Base-by-base conservation (phyloP, 2,797 vertebrate species). In the Alosa sapidissima region DNA sequence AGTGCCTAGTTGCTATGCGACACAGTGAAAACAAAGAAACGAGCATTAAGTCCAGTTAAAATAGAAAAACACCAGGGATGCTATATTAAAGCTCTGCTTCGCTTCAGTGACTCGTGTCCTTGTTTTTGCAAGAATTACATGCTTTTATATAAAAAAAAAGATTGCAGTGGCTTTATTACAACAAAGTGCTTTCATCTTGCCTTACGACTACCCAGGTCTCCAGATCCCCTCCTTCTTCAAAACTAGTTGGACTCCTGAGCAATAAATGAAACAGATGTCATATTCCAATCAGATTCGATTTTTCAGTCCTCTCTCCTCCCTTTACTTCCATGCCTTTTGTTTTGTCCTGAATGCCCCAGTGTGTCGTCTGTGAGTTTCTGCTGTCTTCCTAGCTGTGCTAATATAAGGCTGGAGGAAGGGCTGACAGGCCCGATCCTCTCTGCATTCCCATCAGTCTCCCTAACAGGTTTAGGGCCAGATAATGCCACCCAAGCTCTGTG, bases 401-500 rank as follows among this genome's bases (percentile, higher is more conserved):
- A 85, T 28, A 49, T 82, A 41, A 6, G 47, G 49, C 62, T 55
- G 55, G 65, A 58, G 68, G 36, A 45, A 13, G 68, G 24, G 14
- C 62, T 68, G 62, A 68, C 62, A 33, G 28, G 28, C 19, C 49
- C 84, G 36, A 85, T 81, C 86, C 60, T 55, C 86, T 60, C 72
- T 60, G 68, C 86, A 24, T 82, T 82, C 13, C 41, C 81, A 85
- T 86, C 85, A 82, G 81, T 87, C 86, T 84, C 78, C 55, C 82
- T 87, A 86, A 89, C 86, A 83, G 82, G 81, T 88, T 89, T 85
- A 81, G 78, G 82, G 58, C 21, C 21, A 36, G 72, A 81, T 81
- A 83, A 87, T 36, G 52, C 86, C 83, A 82, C 81, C 84, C 19
- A 78, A 1, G 41, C 65, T 72, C 28, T 41, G 33, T 14, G 65